Percentiles rank a stretch among this genome's conserved stretches.
phyloP scores from a whole-genome alignment of 2,797 vertebrate genomes.

The Anguilla anguilla region DNA sequence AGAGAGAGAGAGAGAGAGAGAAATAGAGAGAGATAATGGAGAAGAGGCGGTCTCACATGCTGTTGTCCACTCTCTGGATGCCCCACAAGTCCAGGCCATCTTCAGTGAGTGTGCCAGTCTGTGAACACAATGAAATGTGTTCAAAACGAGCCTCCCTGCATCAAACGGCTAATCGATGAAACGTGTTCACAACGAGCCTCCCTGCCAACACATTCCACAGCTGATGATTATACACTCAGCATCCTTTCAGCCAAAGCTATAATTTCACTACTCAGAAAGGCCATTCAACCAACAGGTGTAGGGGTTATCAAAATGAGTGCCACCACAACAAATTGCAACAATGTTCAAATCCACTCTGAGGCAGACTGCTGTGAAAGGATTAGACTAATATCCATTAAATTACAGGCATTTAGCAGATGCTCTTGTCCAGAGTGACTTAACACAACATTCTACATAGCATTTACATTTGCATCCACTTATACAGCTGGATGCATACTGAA shows the following conservation, averaged over 20 bases:
- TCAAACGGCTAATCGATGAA: neutral
- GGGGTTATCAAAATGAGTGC: neutral
- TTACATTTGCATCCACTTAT: too few species aligned
- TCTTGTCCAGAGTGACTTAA: too few species aligned
- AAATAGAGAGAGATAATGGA: neutral
- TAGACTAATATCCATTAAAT: neutral
- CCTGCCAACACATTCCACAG: neutral
- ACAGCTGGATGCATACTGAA: too few species aligned
- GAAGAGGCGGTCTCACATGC: conserved; percentile 66
- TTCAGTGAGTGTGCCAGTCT: conserved; percentile 98
- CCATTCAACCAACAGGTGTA: neutral
- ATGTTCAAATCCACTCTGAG: neutral
- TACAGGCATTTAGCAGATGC: too few species aligned
- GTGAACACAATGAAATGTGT: neutral
- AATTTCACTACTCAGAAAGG: neutral
- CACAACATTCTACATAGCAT: too few species aligned
- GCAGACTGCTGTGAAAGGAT: neutral
- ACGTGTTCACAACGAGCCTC: neutral
- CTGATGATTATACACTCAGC: neutral
- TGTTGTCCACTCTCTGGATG: conserved; percentile 86
- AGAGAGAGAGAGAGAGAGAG: neutral
- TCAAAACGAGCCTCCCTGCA: neutral
- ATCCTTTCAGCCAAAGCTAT: neutral
- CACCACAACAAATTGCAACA: neutral
- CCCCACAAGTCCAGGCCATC: conserved; percentile 96